phyloP scores from a whole-genome alignment of 2,888 invertebrate species.

The Acleris cristana region DNA sequence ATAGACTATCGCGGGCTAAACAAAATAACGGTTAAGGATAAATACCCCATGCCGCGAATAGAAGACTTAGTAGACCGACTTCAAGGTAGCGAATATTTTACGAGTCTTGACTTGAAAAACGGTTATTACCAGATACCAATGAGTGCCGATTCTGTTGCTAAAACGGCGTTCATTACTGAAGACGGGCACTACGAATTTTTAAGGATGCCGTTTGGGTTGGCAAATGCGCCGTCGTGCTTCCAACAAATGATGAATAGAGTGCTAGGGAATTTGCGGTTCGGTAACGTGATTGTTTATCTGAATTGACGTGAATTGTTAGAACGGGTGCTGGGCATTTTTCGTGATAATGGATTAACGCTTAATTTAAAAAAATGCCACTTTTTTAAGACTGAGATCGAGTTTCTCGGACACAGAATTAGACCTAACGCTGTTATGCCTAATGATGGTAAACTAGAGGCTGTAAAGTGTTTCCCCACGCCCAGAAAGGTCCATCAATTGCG shows the following conservation, averaged over 20 bases:
- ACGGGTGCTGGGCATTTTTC: slow-evolving; percentile 36
- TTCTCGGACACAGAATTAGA: slow-evolving; percentile 44
- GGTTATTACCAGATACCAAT: slow-evolving; percentile 56
- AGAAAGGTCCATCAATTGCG: slow-evolving; percentile 42
- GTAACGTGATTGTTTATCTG: slow-evolving; percentile 8
- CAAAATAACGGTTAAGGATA: slow-evolving; percentile 41
- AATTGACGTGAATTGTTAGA: slow-evolving; percentile 35
- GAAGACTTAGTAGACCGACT: slow-evolving; percentile 49
- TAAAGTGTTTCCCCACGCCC: slow-evolving; percentile 41
- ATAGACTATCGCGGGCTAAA: slow-evolving; percentile 41
- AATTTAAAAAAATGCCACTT: slow-evolving; percentile 48
- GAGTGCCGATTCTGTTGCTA: slow-evolving; percentile 46
- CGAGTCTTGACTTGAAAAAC: slow-evolving; percentile 50
- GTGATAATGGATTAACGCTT: slow-evolving; percentile 41
- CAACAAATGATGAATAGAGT: slow-evolving; percentile 38
- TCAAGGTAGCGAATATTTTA: slow-evolving; percentile 46
- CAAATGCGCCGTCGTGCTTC: too few species aligned
- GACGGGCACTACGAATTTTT: slow-evolving; percentile 59
- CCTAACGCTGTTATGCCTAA: slow-evolving; percentile 38
- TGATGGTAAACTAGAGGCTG: slow-evolving; percentile 41
- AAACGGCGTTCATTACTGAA: slow-evolving; percentile 57
- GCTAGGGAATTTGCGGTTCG: slow-evolving; percentile 35
- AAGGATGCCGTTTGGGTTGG: too few species aligned
- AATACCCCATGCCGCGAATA: slow-evolving; percentile 57
- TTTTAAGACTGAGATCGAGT: slow-evolving; percentile 41